Evolutionary conservation across 2,797 vertebrate genomes (phyloP), one percentile per base, ranked within the genome.

Genomic region (Allobates femoralis): DNA sequence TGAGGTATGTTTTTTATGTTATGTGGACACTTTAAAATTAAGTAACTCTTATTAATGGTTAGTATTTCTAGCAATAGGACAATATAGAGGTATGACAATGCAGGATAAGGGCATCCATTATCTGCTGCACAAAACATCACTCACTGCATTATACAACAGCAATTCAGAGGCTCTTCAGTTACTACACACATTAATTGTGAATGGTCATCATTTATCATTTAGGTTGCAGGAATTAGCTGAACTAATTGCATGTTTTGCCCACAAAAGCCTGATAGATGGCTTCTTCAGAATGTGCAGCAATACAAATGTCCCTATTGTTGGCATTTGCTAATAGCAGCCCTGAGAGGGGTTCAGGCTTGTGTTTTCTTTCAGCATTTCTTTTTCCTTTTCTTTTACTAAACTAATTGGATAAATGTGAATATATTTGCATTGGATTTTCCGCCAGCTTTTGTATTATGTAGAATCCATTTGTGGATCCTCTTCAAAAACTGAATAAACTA

Each of bases 181-280:
- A 30, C 37, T 69, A 30, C 7, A 28, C 12, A 51, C 60, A 81
- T 30, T 32, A 21, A 69, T 23, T 81, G 79, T 32, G 66, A 81
- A 66, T 67, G 62, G n/a, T 55, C 23, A 56, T 51, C 53, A 73
- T 73, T 83, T 82, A 82, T 55, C 30, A 37, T 34, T 56, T n/a
- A 56, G 32, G n/a, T 73, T 50, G 46, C 67, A 83, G 30, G 67
- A 37, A 83, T 71, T n/a, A 83, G 50, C 51, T 21, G 79, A 81
- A 67, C 51, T 71, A 55, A 82, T 71, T 67, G 51, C 62, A 67
- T 55, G 37, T 55, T 81, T 53, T 41, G 26, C 62, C 50, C 34
- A 69, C 50, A 81, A 82, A 71, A 71, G 64, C 56, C 23, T 71
- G 67, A 71, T 73, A 73, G 69, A 71, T 55, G 37, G 69, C 32